Base-by-base conservation (phyloP, 2,113 vertebrate genomes). In the Pundamilia nyererei region DNA sequence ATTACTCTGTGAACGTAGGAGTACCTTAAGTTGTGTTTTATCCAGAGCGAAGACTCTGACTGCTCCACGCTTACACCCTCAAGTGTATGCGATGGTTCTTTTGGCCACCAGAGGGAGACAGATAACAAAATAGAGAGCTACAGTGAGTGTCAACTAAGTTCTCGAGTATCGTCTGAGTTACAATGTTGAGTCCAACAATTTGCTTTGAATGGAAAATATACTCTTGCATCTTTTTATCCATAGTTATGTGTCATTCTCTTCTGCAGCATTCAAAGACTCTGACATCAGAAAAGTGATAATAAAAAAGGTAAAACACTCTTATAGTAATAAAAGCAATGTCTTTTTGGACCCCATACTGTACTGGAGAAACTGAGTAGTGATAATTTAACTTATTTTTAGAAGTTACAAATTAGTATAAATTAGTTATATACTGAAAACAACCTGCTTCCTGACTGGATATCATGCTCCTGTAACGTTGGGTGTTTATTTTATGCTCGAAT, bases 1-100 rank as follows among this genome's bases (percentile, higher is more conserved):
- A 31, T 11, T 72, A 83, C 85, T 92, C 89, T 95, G 88, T 95
- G 91, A 93, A 93, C 55, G 29, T 95, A 94, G 92, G 94, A 93
- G 5, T 95, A 94, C 87, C 93, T 93, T 91, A 94, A 93, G 91
- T 94, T 96, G 31, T 95, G 94, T 94, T 94, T 95, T 94, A 94
- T 94, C 87, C 95, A 96, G 95, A 95, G 91, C 21, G 94, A 95
- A 89, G 94, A 95, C 89, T 95, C 93, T 2, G 93, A 95, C 85
- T 92, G 92, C 53, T 95, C 95, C 86, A 95, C 92, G 21, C 58
- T 93, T 86, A 93, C 93, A 1, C 92, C 89, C 10, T 81, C 89
- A 56, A 93, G 90, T 81, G 91, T 60, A 80, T 91, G 91, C 72
- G 94, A 91, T 42, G n/a, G 81, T 38, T 80, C 56, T 2, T 7